These are phyloP conservation scores for Pitangus sulphuratus DNA, from an alignment of 2,797 vertebrate genomes.

Conservation along the genomic window DNA sequence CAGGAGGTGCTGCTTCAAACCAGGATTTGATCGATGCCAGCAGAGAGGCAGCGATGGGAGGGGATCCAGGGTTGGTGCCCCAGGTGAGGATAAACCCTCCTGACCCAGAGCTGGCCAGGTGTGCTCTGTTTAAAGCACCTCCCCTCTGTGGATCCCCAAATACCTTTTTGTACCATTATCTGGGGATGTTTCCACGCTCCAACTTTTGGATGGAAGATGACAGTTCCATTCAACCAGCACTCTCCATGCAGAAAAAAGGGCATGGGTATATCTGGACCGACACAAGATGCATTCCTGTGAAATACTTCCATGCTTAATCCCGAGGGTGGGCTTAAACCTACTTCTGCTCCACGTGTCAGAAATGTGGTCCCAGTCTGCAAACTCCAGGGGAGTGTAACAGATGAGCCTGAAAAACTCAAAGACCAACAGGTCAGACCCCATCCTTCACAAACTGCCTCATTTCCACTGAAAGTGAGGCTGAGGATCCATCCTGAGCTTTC, in stretches of 20 bases:
- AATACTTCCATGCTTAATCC: neutral
- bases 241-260: neutral
- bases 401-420: neutral
- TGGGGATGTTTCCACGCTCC: neutral
- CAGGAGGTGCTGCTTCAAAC: neutral
- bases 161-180: fast-evolving
- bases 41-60: neutral
- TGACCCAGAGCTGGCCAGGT: neutral
- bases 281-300: neutral
- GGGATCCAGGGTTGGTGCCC: fast-evolving
- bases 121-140: neutral
- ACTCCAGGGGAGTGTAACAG: neutral
- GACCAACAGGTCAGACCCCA: neutral
- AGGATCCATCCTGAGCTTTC: neutral
- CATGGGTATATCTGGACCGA: neutral
- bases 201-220: neutral
- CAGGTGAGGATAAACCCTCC: neutral
- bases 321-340: neutral
- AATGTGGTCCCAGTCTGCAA: neutral
- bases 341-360: neutral
- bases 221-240: neutral
- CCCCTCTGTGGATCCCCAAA: neutral
- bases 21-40: neutral
- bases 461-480: fast-evolving
- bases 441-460: neutral